phyloP scores from a whole-genome alignment of 2,113 vertebrate genomes.

The Opisthocomus hoazin region DNA sequence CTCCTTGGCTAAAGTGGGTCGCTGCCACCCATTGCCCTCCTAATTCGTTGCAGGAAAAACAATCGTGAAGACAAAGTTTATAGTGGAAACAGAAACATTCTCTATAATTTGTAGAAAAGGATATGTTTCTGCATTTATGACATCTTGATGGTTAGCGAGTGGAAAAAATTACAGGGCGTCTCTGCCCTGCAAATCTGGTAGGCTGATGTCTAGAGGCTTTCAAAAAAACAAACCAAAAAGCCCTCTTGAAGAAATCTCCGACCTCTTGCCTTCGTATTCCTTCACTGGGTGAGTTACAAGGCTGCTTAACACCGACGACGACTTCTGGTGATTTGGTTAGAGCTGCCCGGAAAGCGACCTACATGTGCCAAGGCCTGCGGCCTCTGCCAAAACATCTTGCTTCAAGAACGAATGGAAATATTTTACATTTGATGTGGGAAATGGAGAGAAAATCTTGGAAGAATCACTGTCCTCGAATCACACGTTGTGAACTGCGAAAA shows the following conservation, averaged over 20 bases:
- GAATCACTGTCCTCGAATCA: background rate
- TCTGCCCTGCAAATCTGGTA: background rate
- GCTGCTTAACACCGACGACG: background rate
- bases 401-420: rapidly evolving
- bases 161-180: slow-evolving; percentile 43
- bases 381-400: background rate
- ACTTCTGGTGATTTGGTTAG: background rate
- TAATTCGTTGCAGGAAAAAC: slow-evolving; percentile 42
- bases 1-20: slow-evolving; percentile 28
- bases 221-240: background rate
- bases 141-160: background rate
- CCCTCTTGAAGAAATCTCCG: background rate
- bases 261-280: background rate
- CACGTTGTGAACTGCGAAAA: background rate
- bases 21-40: slow-evolving; percentile 50
- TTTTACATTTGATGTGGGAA: background rate
- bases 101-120: slow-evolving; percentile 51
- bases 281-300: background rate
- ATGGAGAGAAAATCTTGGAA: background rate
- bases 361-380: background rate
- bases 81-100: slow-evolving; percentile 27
- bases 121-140: slow-evolving; percentile 34
- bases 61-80: slow-evolving; percentile 11
- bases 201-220: background rate
- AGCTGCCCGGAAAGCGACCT: background rate